Percentiles rank a stretch among this genome's conserved stretches.
phyloP scores from a whole-genome alignment of 2,888 invertebrate species.

The Tetranychus truncatus region DNA sequence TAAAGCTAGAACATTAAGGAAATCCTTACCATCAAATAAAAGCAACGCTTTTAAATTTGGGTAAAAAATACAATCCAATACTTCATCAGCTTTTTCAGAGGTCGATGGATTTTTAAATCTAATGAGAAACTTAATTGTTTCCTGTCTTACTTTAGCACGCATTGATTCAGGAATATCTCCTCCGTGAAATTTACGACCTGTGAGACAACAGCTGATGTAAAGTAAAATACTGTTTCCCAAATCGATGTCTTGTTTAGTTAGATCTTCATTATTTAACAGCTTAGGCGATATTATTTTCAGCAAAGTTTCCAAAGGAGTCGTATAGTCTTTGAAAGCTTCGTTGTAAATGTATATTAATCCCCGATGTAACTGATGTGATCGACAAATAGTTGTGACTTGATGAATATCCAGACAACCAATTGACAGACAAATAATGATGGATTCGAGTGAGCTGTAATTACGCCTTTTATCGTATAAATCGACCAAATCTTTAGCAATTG shows the following conservation, averaged over 20 bases:
- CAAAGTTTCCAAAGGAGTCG: conserved; percentile 45
- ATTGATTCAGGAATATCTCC: conserved; percentile 49
- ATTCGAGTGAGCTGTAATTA: conserved; percentile 44
- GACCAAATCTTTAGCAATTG: conserved; percentile 52
- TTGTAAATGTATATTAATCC: conserved; percentile 57
- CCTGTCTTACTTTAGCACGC: conserved; percentile 49
- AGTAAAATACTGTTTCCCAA: conserved; percentile 65
- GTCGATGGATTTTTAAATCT: conserved; percentile 34
- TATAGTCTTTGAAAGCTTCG: conserved; percentile 53
- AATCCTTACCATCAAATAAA: conserved; percentile 63
- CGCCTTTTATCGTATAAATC: conserved; percentile 44
- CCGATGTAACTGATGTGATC: conserved; percentile 46
- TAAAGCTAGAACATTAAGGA: conserved; percentile 61
- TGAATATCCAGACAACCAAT: conserved; percentile 57
- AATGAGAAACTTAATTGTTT: conserved; percentile 50
- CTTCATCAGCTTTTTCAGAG: conserved; percentile 30
- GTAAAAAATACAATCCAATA: conserved; percentile 30
- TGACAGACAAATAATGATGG: conserved; percentile 50
- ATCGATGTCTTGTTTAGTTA: conserved; percentile 29
- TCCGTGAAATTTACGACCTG: conserved; percentile 61
- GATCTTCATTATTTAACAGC: conserved; percentile 28
- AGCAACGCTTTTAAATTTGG: conserved; percentile 43
- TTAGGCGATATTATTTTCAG: conserved; percentile 26
- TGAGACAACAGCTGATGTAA: conserved; percentile 62
- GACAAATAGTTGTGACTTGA: conserved; percentile 45